phyloP scores from a whole-genome alignment of 2,113 vertebrate genomes.

The Antechinus flavipes region DNA sequence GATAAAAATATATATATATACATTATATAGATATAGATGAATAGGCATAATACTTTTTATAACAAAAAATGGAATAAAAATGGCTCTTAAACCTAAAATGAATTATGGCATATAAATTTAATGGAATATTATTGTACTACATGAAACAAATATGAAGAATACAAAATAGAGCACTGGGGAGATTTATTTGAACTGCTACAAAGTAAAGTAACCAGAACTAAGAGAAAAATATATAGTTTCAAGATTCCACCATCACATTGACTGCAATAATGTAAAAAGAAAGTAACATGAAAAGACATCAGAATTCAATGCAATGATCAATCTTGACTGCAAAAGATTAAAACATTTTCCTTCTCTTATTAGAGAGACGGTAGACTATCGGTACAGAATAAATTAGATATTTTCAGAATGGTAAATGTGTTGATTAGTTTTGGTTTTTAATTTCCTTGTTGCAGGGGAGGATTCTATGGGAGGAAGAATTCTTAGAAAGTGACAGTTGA shows the following conservation, averaged over 20 bases:
- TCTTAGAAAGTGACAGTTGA: too few relatives aligned
- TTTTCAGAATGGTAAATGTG: too few relatives aligned
- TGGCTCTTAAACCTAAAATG: neutral
- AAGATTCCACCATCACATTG: neutral
- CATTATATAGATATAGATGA: too few relatives aligned
- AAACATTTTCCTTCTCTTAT: neutral
- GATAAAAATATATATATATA: too few relatives aligned
- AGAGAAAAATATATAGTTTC: neutral
- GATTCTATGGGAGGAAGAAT: too few relatives aligned
- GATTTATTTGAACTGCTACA: neutral
- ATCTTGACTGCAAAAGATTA: too few relatives aligned
- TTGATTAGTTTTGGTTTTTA: too few relatives aligned
- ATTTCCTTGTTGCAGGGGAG: too few relatives aligned
- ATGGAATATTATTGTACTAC: neutral
- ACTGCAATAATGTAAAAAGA: neutral
- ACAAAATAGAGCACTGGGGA: too few relatives aligned
- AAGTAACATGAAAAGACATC: too few relatives aligned
- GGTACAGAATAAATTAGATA: too few relatives aligned
- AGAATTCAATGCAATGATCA: too few relatives aligned
- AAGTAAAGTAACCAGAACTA: neutral
- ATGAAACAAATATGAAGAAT: neutral
- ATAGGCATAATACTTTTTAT: neutral
- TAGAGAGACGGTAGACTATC: neutral
- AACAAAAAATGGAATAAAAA: neutral
- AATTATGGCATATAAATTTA: neutral